Percentiles rank a stretch among this genome's conserved stretches.
These are phyloP conservation scores for Madoqua kirkii DNA, from an alignment of 2,113 vertebrate genomes.

Conservation along the genomic window DNA sequence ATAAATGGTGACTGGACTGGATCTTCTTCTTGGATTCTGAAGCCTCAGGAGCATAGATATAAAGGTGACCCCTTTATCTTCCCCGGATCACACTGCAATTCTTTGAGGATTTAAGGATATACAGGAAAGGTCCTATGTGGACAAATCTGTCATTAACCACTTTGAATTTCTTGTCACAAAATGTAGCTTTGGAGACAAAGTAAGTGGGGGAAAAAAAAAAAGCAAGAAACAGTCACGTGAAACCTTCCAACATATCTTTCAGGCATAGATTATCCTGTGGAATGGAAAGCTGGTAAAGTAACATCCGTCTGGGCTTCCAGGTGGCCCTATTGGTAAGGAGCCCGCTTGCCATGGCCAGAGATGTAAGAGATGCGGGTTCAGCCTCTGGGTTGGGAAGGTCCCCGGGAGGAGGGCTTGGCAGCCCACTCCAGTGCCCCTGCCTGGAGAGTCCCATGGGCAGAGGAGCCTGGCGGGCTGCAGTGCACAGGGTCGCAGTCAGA, in stretches of 20 bases:
- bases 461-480: accelerated
- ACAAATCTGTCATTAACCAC: background rate
- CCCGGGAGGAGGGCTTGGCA: background rate
- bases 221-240: background rate
- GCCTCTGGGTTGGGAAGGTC: background rate
- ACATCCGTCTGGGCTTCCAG: background rate
- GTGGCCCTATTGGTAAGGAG: background rate
- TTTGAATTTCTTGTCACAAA: background rate
- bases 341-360: background rate
- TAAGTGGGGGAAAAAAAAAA: no score
- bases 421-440: background rate
- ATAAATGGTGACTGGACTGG: background rate
- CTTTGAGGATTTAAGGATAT: background rate
- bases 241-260: background rate
- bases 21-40: no score
- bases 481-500: background rate
- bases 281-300: background rate
- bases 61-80: background rate
- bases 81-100: background rate
- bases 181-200: background rate
- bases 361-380: accelerated
- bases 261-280: background rate
- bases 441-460: background rate
- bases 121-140: background rate
- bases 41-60: background rate